Evolutionary conservation across 2,888 invertebrate genomes (phyloP).

Genomic region (Mystacides longicornis): DNA sequence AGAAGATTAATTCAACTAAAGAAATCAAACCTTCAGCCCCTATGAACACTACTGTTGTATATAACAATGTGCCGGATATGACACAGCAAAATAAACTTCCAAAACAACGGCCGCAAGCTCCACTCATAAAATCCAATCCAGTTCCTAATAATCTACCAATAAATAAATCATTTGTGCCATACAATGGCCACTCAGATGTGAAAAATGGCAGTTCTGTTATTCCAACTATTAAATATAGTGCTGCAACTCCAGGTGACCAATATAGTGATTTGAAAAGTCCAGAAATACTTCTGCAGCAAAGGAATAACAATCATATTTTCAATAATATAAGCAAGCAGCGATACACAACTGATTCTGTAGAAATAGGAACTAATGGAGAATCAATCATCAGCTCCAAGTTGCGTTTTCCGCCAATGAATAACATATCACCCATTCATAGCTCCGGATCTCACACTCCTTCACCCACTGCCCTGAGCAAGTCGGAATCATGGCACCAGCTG

Average conservation of each 20-base stretch:
- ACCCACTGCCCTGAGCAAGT: constrained; percentile 51
- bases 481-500: constrained; percentile 76
- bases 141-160: background rate
- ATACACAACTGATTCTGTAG: constrained; percentile 31
- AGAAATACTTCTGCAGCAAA: background rate
- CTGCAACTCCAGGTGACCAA: constrained; percentile 13
- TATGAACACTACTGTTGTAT: background rate
- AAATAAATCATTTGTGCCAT: background rate
- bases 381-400: constrained; percentile 32
- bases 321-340: constrained; percentile 24
- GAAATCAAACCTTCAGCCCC: constrained; percentile 1
- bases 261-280: constrained; percentile 9
- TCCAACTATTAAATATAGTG: constrained; percentile 21
- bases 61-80: background rate
- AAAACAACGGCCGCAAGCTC: constrained; percentile 9
- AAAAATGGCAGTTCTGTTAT: constrained; percentile 9
- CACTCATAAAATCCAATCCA: constrained; percentile 8
- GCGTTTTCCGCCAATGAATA: constrained; percentile 23
- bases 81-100: background rate
- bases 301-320: constrained; percentile 4
- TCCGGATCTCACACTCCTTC: constrained; percentile 28
- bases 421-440: constrained; percentile 22
- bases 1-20: constrained; percentile 25
- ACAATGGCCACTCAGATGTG: background rate
- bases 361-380: constrained; percentile 36